Evolutionary conservation across 1,140 invertebrate species (phyloP), one percentile per base, ranked within the genome.

Genomic region (Leptinotarsa undecemlineata): DNA sequence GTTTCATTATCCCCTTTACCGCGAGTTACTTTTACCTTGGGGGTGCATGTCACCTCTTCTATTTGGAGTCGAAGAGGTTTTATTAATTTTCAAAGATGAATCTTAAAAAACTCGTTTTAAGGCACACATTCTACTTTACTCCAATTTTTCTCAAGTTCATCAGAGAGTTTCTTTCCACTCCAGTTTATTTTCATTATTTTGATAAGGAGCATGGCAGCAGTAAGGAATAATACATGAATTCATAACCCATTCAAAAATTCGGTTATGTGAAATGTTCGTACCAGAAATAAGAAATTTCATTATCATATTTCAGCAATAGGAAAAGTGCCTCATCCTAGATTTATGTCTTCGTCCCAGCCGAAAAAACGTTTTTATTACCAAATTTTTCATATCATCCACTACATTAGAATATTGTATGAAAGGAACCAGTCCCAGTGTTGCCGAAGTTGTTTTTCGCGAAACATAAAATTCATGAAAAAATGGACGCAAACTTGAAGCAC

Each of bases 351-450:
- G 15, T 15, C 51, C 15, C 4, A 4, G 15, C 17, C 4, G 6
- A 33, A 64, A 64, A 64, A 23, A 64, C 26, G 63, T 64, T 64
- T 64, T 64, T 64, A 64, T 64, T 64, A 21, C 11, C 26, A 33
- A 64, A 64, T 64, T 64, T 33, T 33, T 20, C 21, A 64, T 64
- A 64, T 64, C 20, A 64, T 64, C 63, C 21, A 64, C 20, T 64
- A 33, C 15, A 64, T 64, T 3, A 20, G 20, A 3, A 64, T 23
- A 64, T 64, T 64, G 63, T 21, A 64, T 26, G 20, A 64, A 64
- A 64, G 15, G 15, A 64, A 64, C 17, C 21, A 64, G 63, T 20
- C 63, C 6, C 20, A 42, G 33, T 42, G 33, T 42, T 42, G 33
- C 33, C 33, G 2, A 42, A 42, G 33, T 11, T 42, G 33, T 42